These are phyloP conservation scores for Neopipo cinnamomea DNA, from an alignment of 2,113 vertebrate genomes.

Conservation along the genomic window DNA sequence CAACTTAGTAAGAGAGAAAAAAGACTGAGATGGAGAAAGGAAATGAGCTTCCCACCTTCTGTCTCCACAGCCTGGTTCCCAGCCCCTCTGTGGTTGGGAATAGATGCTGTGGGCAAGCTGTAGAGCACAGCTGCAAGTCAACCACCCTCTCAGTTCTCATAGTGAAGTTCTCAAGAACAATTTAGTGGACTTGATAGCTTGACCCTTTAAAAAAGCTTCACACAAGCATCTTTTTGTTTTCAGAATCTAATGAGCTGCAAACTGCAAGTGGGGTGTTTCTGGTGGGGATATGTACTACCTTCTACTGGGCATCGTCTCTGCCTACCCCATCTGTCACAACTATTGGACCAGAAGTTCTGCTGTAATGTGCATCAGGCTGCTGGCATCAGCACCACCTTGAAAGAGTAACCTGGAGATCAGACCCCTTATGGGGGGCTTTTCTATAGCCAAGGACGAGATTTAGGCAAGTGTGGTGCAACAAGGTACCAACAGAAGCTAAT, in stretches of 20 bases:
- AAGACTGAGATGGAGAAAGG: neutral
- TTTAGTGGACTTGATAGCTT: neutral
- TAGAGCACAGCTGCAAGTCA: neutral
- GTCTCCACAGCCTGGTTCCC: neutral
- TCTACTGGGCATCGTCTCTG: rapidly evolving
- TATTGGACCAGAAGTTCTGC: neutral
- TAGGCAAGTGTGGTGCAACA: neutral
- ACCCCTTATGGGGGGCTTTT: neutral
- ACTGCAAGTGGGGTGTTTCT: neutral
- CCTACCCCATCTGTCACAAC: neutral
- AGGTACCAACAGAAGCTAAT: neutral
- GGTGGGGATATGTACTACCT: neutral
- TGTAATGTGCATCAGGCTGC: neutral
- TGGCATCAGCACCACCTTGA: neutral
- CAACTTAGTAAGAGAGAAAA: neutral
- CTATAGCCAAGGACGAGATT: neutral
- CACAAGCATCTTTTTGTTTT: neutral
- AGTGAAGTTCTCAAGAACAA: neutral
- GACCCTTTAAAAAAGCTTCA: neutral
- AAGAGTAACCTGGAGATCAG: neutral
- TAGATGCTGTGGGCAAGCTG: neutral
- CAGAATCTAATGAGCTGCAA: neutral
- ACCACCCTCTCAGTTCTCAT: neutral
- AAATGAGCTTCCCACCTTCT: neutral
- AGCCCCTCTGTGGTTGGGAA: neutral